These are phyloP conservation scores for Monopis laevigella DNA, from an alignment of 2,888 invertebrate genomes.

Conservation along the genomic window DNA sequence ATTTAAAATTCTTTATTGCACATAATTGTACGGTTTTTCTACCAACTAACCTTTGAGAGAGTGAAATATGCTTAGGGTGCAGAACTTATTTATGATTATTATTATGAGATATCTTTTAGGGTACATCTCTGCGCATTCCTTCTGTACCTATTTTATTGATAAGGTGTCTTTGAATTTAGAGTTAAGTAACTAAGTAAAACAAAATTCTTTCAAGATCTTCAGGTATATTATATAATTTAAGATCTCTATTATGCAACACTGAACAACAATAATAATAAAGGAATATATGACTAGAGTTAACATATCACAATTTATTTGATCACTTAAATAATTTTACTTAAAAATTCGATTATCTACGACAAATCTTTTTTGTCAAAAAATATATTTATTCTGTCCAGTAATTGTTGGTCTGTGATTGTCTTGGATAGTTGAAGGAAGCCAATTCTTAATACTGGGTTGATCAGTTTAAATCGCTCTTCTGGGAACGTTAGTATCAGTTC, in stretches of 20 bases:
- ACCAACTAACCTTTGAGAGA: too few relatives aligned
- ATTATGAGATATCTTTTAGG: too few relatives aligned
- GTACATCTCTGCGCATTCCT: too few relatives aligned
- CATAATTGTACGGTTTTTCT: too few relatives aligned
- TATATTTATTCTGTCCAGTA: slow-evolving; percentile 60
- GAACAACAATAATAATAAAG: slow-evolving; percentile 30
- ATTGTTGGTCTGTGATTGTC: slow-evolving; percentile 53
- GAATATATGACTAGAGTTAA: slow-evolving; percentile 33
- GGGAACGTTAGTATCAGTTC: slow-evolving; percentile 77
- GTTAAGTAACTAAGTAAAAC: not conserved
- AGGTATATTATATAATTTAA: not conserved
- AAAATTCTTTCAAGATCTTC: not conserved
- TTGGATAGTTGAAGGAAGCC: slow-evolving; percentile 55
- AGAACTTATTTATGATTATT: too few relatives aligned
- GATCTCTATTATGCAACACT: slow-evolving; percentile 27
- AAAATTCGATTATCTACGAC: slow-evolving; percentile 35
- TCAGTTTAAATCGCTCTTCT: slow-evolving; percentile 64
- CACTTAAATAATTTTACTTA: slow-evolving; percentile 37
- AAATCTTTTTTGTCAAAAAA: slow-evolving; percentile 60
- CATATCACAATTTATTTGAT: slow-evolving; percentile 17
- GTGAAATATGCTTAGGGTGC: too few relatives aligned
- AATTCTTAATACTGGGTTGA: slow-evolving; percentile 48
- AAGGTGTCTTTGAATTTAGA: not conserved
- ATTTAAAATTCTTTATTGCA: too few relatives aligned
- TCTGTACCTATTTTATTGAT: not conserved